A percentile compares a stretch with the other conserved stretches of the same genome.
Conservation (phyloP, 2,888 invertebrate genomes). For the Sepioteuthis lessoniana region DNA sequence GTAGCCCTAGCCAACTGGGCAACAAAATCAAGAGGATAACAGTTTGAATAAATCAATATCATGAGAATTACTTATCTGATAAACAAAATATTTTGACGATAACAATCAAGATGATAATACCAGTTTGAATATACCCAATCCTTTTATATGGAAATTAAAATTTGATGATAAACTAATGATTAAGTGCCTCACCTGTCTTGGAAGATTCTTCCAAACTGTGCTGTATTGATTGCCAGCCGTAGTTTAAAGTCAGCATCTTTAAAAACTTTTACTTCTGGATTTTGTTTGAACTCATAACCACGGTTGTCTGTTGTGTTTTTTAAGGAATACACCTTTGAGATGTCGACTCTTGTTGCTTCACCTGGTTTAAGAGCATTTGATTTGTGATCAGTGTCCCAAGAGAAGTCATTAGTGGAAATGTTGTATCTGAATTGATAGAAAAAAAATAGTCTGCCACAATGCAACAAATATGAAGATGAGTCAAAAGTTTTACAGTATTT, state of each 20-base stretch:
- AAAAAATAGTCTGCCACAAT: too few species aligned
- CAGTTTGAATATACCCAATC: too few species aligned
- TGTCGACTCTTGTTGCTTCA: conserved; percentile 59
- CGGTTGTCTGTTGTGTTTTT: conserved; percentile 60
- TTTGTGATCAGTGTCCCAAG: conserved; percentile 67
- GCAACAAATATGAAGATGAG: too few species aligned
- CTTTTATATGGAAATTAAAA: too few species aligned
- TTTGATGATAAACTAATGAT: too few species aligned
- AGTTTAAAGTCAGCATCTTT: conserved; percentile 65
- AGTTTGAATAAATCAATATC: too few species aligned
- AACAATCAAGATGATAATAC: too few species aligned
- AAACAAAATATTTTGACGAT: too few species aligned
- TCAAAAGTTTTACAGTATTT: too few species aligned
- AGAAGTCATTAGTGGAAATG: conserved; percentile 73
- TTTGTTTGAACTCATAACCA: conserved; percentile 71
- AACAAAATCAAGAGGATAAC: too few species aligned
- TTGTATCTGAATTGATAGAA: conserved; percentile 68
- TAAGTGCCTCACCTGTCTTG: conserved; percentile 71
- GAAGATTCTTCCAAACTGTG: conserved; percentile 74
- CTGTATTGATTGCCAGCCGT: conserved; percentile 73
- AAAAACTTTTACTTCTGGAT: conserved; percentile 73
- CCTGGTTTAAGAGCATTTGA: conserved; percentile 53
- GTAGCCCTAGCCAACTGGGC: too few species aligned
- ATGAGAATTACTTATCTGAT: too few species aligned
- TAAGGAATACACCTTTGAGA: conserved; percentile 59